phyloP scores from a whole-genome alignment of 2,113 vertebrate species.

The Dicrurus megarhynchus region DNA sequence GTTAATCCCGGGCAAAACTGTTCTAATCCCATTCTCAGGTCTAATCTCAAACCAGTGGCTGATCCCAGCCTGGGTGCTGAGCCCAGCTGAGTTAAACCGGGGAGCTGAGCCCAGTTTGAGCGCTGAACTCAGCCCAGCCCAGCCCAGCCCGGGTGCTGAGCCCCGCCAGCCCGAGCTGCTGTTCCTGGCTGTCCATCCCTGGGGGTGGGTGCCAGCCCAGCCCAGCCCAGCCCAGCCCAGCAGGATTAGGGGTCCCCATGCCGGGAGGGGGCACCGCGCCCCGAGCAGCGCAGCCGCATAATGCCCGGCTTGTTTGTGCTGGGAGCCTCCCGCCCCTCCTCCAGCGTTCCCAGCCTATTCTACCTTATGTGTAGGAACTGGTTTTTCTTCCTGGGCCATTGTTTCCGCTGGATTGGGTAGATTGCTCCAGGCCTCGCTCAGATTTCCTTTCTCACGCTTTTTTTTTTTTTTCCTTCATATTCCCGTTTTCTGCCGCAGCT shows the following conservation, averaged over 20 bases:
- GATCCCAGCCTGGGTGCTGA: neutral
- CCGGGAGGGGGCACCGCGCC: neutral
- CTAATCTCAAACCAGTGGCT: neutral
- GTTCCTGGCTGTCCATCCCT: neutral
- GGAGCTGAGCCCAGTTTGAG: neutral
- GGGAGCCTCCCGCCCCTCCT: neutral
- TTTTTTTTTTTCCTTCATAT: neutral
- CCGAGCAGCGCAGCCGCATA: neutral
- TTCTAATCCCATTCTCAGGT: neutral
- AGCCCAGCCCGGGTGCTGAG: neutral
- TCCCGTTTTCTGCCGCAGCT: neutral
- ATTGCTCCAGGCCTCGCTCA: constrained; percentile 62
- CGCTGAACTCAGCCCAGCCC: neutral
- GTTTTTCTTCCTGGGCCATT: constrained; percentile 70
- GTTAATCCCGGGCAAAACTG: neutral
- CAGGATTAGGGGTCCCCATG: neutral
- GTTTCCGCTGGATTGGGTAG: constrained; percentile 66
- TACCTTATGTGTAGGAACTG: constrained; percentile 56
- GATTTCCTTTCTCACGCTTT: constrained; percentile 72
- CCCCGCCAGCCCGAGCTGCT: neutral
- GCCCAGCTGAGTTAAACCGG: neutral
- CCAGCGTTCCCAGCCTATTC: constrained; percentile 33
- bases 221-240: neutral
- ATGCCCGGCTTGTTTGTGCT: neutral
- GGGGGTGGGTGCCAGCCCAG: neutral